Percentiles rank a stretch among this genome's conserved stretches.
Conservation (phyloP, 2,797 vertebrate species). For the Distichodus sexfasciatus region DNA sequence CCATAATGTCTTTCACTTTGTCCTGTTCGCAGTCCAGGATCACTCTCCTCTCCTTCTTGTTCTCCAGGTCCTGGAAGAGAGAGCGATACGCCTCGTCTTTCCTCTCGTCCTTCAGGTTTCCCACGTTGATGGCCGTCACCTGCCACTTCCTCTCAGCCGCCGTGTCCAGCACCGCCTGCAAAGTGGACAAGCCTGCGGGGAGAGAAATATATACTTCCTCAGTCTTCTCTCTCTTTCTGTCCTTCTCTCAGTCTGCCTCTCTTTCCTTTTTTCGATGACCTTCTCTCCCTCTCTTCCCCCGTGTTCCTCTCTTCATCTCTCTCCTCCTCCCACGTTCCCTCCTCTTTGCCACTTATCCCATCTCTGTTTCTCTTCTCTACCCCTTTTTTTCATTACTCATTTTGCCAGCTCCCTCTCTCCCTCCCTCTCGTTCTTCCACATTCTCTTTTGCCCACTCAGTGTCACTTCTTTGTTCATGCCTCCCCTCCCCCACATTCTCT, state of each 20-base stretch:
- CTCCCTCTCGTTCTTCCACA: conserved; percentile 2
- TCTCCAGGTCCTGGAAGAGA: conserved; percentile 92
- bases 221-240: not conserved
- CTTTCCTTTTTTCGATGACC: not conserved
- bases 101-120: conserved; percentile 94
- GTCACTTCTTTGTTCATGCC: conserved; percentile 26
- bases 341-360: not conserved
- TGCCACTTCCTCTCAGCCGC: conserved; percentile 96
- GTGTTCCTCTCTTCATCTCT: conserved; percentile 26
- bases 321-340: not conserved
- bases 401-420: not conserved
- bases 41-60: conserved; percentile 90
- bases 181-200: conserved; percentile 83
- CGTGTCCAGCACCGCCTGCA: conserved; percentile 92
- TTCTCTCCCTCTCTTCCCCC: conserved; percentile 26
- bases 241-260: conserved; percentile 3
- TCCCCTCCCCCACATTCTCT: not conserved
- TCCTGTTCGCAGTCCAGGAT: conserved; percentile 95
- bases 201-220: not conserved
- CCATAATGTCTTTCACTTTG: conserved; percentile 97
- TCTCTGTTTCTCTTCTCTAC: conserved; percentile 28
- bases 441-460: conserved; percentile 33
- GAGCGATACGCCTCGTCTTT: conserved; percentile 96
- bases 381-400: not conserved
- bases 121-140: conserved; percentile 95